Base-by-base conservation (phyloP, 2,797 vertebrate species). In the Decapterus maruadsi region DNA sequence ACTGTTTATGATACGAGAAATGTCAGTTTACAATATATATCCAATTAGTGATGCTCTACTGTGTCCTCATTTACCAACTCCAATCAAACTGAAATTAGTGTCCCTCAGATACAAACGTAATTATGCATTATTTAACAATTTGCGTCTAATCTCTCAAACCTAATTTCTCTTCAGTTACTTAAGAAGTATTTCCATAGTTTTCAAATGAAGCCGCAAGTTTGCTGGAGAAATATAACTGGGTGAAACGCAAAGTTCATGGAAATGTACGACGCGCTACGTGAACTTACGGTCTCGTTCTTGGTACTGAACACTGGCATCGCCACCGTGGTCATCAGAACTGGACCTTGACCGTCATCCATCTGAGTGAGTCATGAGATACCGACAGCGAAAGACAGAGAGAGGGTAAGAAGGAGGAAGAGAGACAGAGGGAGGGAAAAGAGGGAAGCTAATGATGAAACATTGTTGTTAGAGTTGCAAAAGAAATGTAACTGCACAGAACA, bases 251-350 rank as follows among this genome's bases (percentile, higher is more conserved):
- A 43, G 10, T n/a, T 3, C 2, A 17, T 26, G n/a, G 38, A 5
- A 72, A 29, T 38, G 48, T 59, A 67, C 38, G 22, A 67, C 38
- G 22, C 38, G 64, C 4, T 46, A 2, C 16, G 31, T 62, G 50
- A 90, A 97, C 97, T 98, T 91, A 99, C 98, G 13, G 98, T 99
- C 90, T 99, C 97, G 4, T 99, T 99, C 93, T 99, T 97, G 86
- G 97, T 99, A 92, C 98, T 99, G 93, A 99, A 99, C 72, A 99
- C 98, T 1, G 98, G 98, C 98, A 99, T 99, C 64, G 98, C 98
- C 64, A 99, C 98, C 1, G 98, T 99, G 70, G 98, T 99, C 98
- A 99, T 99, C 92, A 99, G 89, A 84, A 99, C 96, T 22, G 96
- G 93, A 80, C 96, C 95, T 89, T 97, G 95, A 86, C 96, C 96